Conservation (phyloP, 2,113 vertebrate species). For the Catharus bicknelli region DNA sequence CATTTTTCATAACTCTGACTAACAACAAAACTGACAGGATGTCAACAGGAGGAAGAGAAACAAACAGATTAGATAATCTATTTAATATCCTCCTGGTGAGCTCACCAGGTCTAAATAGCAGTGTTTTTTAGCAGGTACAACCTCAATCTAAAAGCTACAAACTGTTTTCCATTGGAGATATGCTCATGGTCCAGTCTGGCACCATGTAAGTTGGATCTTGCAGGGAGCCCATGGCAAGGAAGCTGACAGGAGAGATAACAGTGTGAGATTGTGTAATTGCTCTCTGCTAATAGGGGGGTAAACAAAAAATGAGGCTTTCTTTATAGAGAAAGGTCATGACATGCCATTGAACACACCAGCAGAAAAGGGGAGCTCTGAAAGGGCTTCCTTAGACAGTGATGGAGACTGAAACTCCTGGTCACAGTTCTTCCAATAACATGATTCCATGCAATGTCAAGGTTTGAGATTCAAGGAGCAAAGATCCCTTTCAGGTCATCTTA, state of each 20-base stretch:
- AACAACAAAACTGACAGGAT: slow-evolving; percentile 34
- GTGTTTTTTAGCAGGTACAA: slow-evolving; percentile 14
- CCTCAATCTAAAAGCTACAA: background rate
- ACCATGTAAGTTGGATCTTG: background rate
- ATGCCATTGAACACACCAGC: background rate
- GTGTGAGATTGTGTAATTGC: background rate
- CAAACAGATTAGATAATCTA: slow-evolving; percentile 36
- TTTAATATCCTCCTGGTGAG: slow-evolving; percentile 39
- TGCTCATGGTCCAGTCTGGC: background rate
- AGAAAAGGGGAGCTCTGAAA: background rate
- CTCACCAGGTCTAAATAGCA: slow-evolving; percentile 19
- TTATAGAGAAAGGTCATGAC: background rate
- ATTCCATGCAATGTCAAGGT: background rate
- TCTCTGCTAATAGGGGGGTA: background rate
- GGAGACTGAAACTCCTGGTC: background rate
- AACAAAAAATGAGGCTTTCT: background rate
- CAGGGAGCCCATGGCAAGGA: background rate
- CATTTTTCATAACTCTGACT: slow-evolving; percentile 37
- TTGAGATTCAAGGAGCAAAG: background rate
- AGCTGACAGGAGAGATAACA: background rate
- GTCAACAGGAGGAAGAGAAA: slow-evolving; percentile 24
- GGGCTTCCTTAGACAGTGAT: background rate
- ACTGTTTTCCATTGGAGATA: background rate
- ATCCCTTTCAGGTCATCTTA: background rate
- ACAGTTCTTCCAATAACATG: background rate